phyloP scores from a whole-genome alignment of 2,113 vertebrate genomes.

The Rutilus rutilus region DNA sequence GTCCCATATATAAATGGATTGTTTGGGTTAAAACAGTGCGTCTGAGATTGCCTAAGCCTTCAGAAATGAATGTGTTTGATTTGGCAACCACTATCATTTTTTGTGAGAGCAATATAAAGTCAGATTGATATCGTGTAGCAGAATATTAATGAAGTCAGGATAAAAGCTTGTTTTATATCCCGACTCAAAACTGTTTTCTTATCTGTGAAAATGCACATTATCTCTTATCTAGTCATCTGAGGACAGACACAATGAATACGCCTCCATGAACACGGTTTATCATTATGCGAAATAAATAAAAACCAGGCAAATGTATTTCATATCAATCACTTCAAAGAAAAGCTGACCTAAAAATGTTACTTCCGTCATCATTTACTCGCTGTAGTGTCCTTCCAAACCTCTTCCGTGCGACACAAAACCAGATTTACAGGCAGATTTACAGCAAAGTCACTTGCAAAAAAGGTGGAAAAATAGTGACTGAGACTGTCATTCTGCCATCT shows the following conservation, averaged over 20 bases:
- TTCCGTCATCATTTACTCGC: background rate
- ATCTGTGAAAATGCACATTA: background rate
- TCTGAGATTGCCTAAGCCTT: background rate
- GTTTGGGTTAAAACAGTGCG: background rate
- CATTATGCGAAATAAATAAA: background rate
- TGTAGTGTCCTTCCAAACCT: background rate
- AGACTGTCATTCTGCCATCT: background rate
- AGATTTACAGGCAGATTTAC: background rate
- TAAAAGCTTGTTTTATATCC: background rate
- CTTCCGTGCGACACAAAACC: background rate
- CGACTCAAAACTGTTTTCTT: background rate
- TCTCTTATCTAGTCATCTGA: conserved; percentile 20
- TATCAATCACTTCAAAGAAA: background rate
- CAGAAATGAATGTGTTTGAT: background rate
- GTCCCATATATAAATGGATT: background rate
- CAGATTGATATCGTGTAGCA: background rate
- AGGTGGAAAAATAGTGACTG: background rate
- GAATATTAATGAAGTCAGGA: conserved; percentile 8
- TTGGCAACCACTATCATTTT: background rate
- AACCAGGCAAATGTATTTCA: background rate
- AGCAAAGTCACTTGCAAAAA: background rate
- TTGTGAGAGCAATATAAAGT: background rate
- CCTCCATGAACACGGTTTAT: background rate
- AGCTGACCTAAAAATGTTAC: conserved; percentile 6
- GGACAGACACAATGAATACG: background rate